phyloP scores from a whole-genome alignment of 2,113 vertebrate genomes.

The Nesoenas mayeri region DNA sequence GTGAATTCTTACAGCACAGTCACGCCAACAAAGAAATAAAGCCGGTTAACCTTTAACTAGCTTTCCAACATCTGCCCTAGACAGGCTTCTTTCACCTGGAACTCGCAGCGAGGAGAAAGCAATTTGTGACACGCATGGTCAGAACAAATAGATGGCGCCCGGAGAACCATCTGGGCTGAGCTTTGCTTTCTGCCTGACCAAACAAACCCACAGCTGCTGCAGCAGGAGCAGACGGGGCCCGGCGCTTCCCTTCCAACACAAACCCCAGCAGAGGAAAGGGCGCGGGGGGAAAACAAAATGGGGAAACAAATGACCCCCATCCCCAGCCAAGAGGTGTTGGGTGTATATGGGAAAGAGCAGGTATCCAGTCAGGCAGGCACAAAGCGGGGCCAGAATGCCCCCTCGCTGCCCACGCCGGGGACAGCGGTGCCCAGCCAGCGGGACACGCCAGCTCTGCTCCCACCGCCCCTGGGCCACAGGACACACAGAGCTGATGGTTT shows the following conservation, averaged over 20 bases:
- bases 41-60: constrained; percentile 33
- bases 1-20: neutral
- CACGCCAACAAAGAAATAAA: neutral
- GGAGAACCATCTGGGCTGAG: constrained; percentile 47
- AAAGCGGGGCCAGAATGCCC: neutral
- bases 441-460: neutral
- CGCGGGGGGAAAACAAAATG: neutral
- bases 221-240: neutral
- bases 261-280: neutral
- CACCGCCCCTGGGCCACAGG: neutral
- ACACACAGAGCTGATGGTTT: neutral
- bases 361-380: neutral
- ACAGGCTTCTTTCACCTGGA: constrained; percentile 11
- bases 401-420: neutral
- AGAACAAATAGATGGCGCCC: constrained; percentile 26
- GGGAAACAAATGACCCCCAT: neutral
- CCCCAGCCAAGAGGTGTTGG: neutral
- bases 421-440: neutral
- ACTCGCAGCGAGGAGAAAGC: neutral
- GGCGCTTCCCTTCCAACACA: neutral
- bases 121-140: neutral
- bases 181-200: constrained; percentile 18
- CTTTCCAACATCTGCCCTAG: neutral
- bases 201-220: constrained; percentile 36
- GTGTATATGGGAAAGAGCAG: neutral